Evolutionary conservation across 2,113 vertebrate genomes (phyloP), one percentile per base, ranked within the genome.

Genomic region (Hyla sarda): DNA sequence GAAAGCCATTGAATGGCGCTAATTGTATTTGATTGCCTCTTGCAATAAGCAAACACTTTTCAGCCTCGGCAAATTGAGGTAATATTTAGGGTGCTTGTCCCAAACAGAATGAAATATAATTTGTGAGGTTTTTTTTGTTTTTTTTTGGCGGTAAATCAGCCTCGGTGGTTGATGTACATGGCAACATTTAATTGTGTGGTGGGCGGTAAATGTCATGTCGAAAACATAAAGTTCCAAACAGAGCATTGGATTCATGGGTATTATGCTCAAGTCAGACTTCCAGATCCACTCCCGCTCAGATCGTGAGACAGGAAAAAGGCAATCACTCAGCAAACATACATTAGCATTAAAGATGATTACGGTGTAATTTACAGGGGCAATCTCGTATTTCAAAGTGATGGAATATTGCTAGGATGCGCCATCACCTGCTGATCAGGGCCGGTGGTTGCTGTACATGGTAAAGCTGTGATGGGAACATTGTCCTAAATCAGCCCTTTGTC

Each of bases 21-120:
- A 82, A 87, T 87, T 82, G 67, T 87, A 71, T 78, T 21, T 74
- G 85, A 87, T 82, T 87, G 77, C 77, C n/a, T 41, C 37, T 74
- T 45, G 37, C 25, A 48, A 17, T 74, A 81, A 74, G 76, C 78
- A 87, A 87, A 87, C 85, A 82, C 56, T 73, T 73, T 82, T 82
- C n/a, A 62, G 85, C 76, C 73, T 71, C 25, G 50, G 23, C 52
- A 82, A 60, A 87, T 72, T 74, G 62, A 62, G 25, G 34, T 73
- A 73, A 74, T 74, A 82, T 81, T 82, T 71, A 71, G 62, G 56
- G 62, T 81, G 25, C 73, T 86, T 86, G 84, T 86, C 76, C 48
- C 25, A 81, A 74, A 58, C 85, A 82, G 78, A 87, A 87, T 50
- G 85, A 82, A 82, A 81, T 62, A 28, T 82, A 74, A 82, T 74